Conservation (phyloP, 2,113 vertebrate genomes). For the Gambusia holbrooki region DNA sequence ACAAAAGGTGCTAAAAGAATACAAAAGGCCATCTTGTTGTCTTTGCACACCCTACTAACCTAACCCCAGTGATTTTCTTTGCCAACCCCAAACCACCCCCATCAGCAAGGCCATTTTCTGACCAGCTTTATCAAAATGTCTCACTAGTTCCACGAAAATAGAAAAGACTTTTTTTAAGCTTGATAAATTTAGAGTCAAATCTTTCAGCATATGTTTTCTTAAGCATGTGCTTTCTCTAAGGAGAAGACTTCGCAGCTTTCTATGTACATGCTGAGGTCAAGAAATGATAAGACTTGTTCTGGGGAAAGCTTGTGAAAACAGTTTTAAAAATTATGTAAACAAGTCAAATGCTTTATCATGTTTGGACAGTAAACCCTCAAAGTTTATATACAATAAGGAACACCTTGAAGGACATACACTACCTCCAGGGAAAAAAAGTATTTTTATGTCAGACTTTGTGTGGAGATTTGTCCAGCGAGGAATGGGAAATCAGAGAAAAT, state of each 20-base stretch:
- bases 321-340: constrained; percentile 11
- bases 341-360: constrained; percentile 10
- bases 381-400: constrained; percentile 2
- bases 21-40: constrained; percentile 18
- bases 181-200: constrained; percentile 43
- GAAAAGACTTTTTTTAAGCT: constrained; percentile 10
- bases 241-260: constrained; percentile 10
- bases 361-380: constrained; percentile 23
- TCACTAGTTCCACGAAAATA: constrained; percentile 18
- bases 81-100: constrained; percentile 5
- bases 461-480: too few species aligned
- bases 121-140: constrained; percentile 22
- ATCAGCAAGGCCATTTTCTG: background rate
- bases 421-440: too few species aligned
- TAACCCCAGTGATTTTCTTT: constrained; percentile 47
- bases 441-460: too few species aligned
- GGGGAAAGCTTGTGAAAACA: constrained; percentile 40
- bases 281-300: constrained; percentile 38
- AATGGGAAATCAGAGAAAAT: too few species aligned
- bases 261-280: constrained; percentile 53
- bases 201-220: constrained; percentile 23
- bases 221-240: background rate
- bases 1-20: background rate
- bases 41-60: constrained; percentile 54
- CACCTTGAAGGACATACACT: background rate